Conservation (phyloP, 2,797 vertebrate genomes). For the Rhyacichthys aspro region DNA sequence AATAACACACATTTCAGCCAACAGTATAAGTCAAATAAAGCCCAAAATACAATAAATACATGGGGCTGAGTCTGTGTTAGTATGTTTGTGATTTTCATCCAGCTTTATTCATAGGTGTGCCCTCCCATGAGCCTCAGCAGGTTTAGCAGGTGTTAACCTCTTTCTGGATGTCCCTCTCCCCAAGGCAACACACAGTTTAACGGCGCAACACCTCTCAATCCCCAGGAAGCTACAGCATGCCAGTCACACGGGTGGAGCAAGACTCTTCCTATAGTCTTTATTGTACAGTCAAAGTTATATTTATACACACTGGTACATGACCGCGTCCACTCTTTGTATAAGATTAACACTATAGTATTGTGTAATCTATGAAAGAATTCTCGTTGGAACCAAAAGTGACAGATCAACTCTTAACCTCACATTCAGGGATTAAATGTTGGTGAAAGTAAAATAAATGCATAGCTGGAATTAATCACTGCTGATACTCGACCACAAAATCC, state of each 20-base stretch:
- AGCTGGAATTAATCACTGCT: constrained; percentile 4
- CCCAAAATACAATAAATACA: too few species aligned
- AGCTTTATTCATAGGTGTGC: constrained; percentile 34
- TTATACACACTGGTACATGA: too few species aligned
- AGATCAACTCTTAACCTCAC: neutral
- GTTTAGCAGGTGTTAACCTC: constrained; percentile 70
- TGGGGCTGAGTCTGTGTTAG: neutral
- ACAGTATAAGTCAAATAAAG: too few species aligned
- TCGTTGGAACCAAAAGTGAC: too few species aligned
- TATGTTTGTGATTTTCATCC: constrained; percentile 7
- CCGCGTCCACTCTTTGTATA: too few species aligned
- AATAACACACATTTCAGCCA: too few species aligned
- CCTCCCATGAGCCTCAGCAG: constrained; percentile 54
- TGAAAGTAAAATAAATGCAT: neutral
- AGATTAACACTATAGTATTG: too few species aligned
- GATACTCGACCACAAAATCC: constrained; percentile 1
- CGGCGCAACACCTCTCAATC: constrained; percentile 58
- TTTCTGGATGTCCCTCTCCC: constrained; percentile 48
- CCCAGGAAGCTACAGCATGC: constrained; percentile 52
- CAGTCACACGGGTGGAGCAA: constrained; percentile 52
- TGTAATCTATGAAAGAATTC: too few species aligned
- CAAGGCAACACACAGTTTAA: constrained; percentile 53
- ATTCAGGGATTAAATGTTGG: neutral
- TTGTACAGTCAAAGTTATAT: too few species aligned
- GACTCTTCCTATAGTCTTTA: constrained; percentile 17